Evolutionary conservation across 2,113 vertebrate species (phyloP).

Genomic region (Toxotes chatareus): DNA sequence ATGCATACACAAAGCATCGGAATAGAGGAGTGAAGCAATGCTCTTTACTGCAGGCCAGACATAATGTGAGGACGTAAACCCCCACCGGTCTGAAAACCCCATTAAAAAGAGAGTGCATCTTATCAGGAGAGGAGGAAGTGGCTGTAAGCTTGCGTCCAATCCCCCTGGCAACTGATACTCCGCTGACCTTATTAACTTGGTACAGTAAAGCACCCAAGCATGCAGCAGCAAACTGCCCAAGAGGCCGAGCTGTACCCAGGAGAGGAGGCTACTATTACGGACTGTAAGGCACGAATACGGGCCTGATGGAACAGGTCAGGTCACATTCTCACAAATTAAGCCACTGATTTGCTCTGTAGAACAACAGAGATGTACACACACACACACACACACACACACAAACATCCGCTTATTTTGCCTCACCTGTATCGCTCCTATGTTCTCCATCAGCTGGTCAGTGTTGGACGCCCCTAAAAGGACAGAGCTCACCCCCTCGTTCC

Average conservation of each 20-base stretch:
- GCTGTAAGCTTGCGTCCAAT: constrained; percentile 49
- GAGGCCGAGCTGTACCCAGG: constrained; percentile 64
- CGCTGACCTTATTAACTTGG: constrained; percentile 78
- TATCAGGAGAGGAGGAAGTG: constrained; percentile 65
- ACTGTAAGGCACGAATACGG: constrained; percentile 24
- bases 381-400: constrained; percentile 13
- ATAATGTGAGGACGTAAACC: constrained; percentile 52
- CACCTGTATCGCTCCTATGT: constrained; percentile 99
- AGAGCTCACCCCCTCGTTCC: constrained; percentile 97
- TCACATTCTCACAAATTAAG: constrained; percentile 32
- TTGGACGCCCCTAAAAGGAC: constrained; percentile 97
- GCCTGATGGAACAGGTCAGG: constrained; percentile 38
- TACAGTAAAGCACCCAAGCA: constrained; percentile 72
- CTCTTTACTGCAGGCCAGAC: constrained; percentile 55
- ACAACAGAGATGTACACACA: not conserved
- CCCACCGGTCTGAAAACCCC: constrained; percentile 63
- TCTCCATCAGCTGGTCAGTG: constrained; percentile 97
- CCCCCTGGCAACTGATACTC: constrained; percentile 66
- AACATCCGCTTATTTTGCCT: constrained; percentile 54
- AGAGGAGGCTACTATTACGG: constrained; percentile 41
- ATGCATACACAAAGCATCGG: constrained; percentile 9
- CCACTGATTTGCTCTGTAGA: not conserved
- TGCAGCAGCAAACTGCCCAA: constrained; percentile 64
- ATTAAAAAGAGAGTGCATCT: constrained; percentile 69
- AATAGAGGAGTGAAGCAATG: constrained; percentile 22